A percentile compares a stretch with the other conserved stretches of the same genome.
Evolutionary conservation across 2,113 vertebrate genomes (phyloP).

Genomic region (Laterallus jamaicensis): DNA sequence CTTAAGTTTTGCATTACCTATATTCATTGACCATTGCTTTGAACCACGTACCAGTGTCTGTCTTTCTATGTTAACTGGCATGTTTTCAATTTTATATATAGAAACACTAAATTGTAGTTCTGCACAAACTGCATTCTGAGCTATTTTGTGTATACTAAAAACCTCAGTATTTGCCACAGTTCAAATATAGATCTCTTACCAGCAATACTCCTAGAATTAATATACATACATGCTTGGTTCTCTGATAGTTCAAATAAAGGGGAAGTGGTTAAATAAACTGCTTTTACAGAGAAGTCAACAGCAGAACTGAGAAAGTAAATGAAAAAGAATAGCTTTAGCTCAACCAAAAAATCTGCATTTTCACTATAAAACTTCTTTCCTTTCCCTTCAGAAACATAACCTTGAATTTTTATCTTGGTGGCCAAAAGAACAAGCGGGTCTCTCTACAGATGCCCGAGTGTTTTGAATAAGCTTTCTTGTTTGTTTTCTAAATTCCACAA

Average conservation of each 20-base stretch:
- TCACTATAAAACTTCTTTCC: not conserved
- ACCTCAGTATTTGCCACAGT: not conserved
- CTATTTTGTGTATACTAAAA: not conserved
- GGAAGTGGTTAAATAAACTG: not conserved
- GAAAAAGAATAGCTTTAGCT: not conserved
- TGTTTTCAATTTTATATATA: not conserved
- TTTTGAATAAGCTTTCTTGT: not conserved
- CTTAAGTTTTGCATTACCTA: not conserved
- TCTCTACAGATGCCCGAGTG: not conserved
- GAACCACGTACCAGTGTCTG: not conserved
- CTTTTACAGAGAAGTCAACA: not conserved
- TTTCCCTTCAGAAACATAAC: not conserved
- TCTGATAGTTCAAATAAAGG: not conserved
- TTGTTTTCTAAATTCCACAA: not conserved
- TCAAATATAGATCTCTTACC: not conserved
- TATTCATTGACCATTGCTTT: not conserved
- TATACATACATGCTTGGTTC: not conserved
- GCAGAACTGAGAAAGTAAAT: not conserved
- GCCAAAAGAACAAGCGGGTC: not conserved
- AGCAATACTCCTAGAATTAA: not conserved
- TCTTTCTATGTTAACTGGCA: not conserved
- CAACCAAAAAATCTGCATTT: not conserved
- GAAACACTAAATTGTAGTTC: not conserved
- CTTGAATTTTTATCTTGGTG: not conserved
- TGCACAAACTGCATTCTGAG: not conserved